Conservation (phyloP, 2,888 invertebrate species). For the Tanypteryx hageni region DNA sequence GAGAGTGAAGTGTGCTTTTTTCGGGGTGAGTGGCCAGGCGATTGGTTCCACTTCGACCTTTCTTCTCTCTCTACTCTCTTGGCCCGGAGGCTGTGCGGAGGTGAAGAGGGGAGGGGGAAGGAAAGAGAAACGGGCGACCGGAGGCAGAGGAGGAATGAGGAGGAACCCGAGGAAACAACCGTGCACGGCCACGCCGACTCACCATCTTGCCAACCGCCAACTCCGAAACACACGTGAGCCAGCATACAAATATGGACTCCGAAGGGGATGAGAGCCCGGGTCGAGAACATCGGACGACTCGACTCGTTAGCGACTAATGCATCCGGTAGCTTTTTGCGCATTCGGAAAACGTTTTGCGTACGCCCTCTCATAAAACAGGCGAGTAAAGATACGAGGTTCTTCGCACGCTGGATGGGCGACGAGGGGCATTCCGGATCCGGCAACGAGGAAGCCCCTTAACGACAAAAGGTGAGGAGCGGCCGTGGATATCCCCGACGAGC, state of each 20-base stretch:
- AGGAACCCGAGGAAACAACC: background rate
- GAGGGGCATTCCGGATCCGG: background rate
- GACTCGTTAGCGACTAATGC: background rate
- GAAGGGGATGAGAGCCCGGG: background rate
- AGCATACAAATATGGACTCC: background rate
- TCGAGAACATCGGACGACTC: background rate
- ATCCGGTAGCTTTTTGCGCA: background rate
- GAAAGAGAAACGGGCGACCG: background rate
- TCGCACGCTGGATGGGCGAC: background rate
- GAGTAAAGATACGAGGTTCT: background rate
- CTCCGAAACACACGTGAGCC: too few relatives aligned
- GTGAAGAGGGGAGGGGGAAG: background rate
- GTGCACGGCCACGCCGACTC: background rate
- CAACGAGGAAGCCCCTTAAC: conserved; percentile 13
- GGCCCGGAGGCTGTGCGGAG: background rate
- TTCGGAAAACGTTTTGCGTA: background rate
- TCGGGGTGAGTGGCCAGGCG: conserved; percentile 18
- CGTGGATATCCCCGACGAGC: background rate
- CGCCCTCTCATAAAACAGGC: background rate
- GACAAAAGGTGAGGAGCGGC: background rate
- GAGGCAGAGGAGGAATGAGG: background rate
- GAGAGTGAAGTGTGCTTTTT: conserved; percentile 26
- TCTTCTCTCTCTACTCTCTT: background rate
- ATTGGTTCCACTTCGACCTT: conserved; percentile 32
- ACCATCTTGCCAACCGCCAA: background rate